Conservation (phyloP, 1,140 invertebrate genomes). For the Acromyrmex charruanus region DNA sequence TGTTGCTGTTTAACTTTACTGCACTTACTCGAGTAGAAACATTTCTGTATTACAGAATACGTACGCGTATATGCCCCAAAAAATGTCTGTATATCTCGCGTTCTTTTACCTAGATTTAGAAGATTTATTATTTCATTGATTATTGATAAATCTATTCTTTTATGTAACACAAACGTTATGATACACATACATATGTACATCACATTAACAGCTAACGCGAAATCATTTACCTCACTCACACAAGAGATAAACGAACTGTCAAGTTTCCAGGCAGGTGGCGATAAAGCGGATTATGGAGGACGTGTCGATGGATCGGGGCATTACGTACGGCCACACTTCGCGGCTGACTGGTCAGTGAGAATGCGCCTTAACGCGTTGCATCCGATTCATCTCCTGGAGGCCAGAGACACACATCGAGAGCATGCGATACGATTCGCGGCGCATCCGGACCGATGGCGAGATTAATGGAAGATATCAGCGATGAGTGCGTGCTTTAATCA, state of each 20-base stretch:
- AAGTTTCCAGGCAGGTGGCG: slow-evolving; percentile 66
- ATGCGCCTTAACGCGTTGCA: slow-evolving; percentile 81
- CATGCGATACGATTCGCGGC: slow-evolving; percentile 73
- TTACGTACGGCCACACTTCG: slow-evolving; percentile 79
- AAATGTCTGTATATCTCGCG: background rate
- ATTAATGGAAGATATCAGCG: slow-evolving; percentile 80
- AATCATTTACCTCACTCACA: slow-evolving; percentile 24
- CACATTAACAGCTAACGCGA: background rate
- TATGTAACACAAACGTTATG: background rate
- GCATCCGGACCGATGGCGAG: slow-evolving; percentile 70
- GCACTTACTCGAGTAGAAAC: background rate
- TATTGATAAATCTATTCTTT: background rate
- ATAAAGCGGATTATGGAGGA: slow-evolving; percentile 80
- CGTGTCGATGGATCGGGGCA: slow-evolving; percentile 79
- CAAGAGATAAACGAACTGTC: slow-evolving; percentile 46
- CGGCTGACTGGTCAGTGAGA: slow-evolving; percentile 80
- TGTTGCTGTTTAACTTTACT: background rate
- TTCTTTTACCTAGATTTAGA: background rate
- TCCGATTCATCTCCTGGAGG: slow-evolving; percentile 76
- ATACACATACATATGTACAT: background rate
- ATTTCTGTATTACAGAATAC: background rate
- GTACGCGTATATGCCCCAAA: background rate
- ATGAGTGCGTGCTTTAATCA: slow-evolving; percentile 71
- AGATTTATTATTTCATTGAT: slow-evolving; percentile 1
- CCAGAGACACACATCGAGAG: slow-evolving; percentile 74